Conservation (phyloP, 1,140 invertebrate genomes). For the Hermetia illucens region DNA sequence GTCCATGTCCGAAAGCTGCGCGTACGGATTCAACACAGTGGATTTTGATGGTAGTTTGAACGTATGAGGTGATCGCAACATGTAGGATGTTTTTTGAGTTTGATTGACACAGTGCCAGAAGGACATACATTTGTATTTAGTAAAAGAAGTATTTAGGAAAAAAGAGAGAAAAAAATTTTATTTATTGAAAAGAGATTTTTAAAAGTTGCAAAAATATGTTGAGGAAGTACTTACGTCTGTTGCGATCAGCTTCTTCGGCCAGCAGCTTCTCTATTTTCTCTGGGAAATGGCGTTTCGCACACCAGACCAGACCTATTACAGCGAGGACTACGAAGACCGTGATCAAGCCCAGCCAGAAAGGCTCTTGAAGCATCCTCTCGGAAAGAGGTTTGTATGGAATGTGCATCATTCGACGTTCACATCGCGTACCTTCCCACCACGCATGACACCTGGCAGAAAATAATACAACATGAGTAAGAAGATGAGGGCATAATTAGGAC, state of each 20-base stretch:
- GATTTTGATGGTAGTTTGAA: too few species aligned
- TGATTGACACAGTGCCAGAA: too few species aligned
- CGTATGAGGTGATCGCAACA: too few species aligned
- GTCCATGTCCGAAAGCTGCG: slow-evolving; percentile 6
- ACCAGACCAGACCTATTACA: slow-evolving; percentile 60
- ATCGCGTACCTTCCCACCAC: slow-evolving; percentile 51
- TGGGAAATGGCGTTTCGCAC: slow-evolving; percentile 64
- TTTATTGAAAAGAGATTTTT: background rate
- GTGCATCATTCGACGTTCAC: slow-evolving; percentile 43
- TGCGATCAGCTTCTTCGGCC: slow-evolving; percentile 60
- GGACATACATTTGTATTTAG: too few species aligned
- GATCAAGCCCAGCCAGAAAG: slow-evolving; percentile 68
- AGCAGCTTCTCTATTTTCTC: slow-evolving; percentile 69
- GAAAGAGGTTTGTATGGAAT: slow-evolving; percentile 55
- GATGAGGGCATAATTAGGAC: too few species aligned
- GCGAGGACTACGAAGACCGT: slow-evolving; percentile 60
- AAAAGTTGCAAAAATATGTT: background rate
- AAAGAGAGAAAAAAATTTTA: slow-evolving; percentile 5
- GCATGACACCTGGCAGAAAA: slow-evolving; percentile 39
- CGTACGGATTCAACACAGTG: too few species aligned
- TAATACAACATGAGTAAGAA: background rate
- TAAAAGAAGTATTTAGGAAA: too few species aligned
- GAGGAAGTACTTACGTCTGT: slow-evolving; percentile 33
- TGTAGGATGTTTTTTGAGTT: too few species aligned
- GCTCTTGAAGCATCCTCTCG: slow-evolving; percentile 63